A percentile compares a stretch with the other conserved stretches of the same genome.
phyloP scores from a whole-genome alignment of 30 jellyfish, hydroid and myxozoan species.

The Mastigias papua region DNA sequence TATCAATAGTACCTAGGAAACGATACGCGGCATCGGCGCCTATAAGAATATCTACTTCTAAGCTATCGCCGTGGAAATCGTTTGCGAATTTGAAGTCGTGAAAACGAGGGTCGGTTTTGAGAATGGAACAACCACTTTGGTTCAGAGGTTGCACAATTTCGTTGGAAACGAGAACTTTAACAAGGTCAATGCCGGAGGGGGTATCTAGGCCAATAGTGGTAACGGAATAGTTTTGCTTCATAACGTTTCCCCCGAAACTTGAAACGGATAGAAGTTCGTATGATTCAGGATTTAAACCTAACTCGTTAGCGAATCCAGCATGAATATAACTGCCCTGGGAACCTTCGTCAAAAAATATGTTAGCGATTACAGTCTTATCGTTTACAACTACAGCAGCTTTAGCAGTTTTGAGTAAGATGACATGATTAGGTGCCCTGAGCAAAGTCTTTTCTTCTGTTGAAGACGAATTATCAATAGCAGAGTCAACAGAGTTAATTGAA shows the following conservation, averaged over 20 bases:
- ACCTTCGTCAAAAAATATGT: conserved; percentile 26
- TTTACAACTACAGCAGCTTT: conserved; percentile 9
- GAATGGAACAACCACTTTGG: conserved; percentile 6
- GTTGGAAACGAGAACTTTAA: conserved; percentile 32
- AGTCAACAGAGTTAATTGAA: not conserved
- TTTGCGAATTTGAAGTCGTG: conserved; percentile 26
- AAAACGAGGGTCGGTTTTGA: conserved; percentile 45
- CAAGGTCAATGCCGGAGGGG: conserved; percentile 42
- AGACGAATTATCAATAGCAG: not conserved
- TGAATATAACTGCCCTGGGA: conserved; percentile 45
- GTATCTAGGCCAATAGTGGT: conserved; percentile 55
- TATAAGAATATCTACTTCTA: conserved; percentile 42
- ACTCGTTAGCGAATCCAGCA: conserved; percentile 34
- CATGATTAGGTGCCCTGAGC: not conserved
- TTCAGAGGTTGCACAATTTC: conserved; percentile 42
- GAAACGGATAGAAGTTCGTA: conserved; percentile 56
- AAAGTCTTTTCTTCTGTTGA: not conserved
- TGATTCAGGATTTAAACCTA: conserved; percentile 31
- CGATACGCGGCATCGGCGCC: conserved; percentile 63
- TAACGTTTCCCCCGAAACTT: conserved; percentile 49
- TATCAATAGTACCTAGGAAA: conserved; percentile 25
- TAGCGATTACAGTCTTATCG: not conserved
- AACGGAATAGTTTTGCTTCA: conserved; percentile 36
- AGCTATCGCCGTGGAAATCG: conserved; percentile 17
- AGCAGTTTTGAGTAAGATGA: conserved; percentile 8